A percentile compares a stretch with the other conserved stretches of the same genome.
phyloP scores from a whole-genome alignment of 2,113 vertebrate species.

The Campylomormyrus numenius region DNA sequence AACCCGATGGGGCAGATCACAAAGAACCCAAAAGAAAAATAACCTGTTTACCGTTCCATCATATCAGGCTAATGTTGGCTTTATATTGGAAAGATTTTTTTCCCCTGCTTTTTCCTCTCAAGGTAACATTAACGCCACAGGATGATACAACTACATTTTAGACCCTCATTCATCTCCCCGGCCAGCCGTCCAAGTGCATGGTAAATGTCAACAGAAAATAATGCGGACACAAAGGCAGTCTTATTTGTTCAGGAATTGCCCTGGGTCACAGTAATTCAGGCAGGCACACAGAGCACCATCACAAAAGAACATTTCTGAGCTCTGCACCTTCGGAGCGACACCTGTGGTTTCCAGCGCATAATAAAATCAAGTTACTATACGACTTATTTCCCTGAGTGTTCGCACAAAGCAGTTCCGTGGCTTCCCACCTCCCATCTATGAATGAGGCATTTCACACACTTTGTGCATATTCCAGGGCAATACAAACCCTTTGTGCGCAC shows the following conservation, averaged over 20 bases:
- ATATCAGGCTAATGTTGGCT: slow-evolving; percentile 36
- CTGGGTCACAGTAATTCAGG: slow-evolving; percentile 63
- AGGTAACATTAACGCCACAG: slow-evolving; percentile 62
- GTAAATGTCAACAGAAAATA: slow-evolving; percentile 75
- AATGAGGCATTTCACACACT: slow-evolving; percentile 37
- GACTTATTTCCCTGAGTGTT: slow-evolving; percentile 23
- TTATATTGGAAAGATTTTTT: slow-evolving; percentile 45
- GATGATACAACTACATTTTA: slow-evolving; percentile 61
- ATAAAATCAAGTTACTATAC: slow-evolving; percentile 37
- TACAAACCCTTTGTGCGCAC: slow-evolving; percentile 30
- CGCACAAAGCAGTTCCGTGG: not conserved
- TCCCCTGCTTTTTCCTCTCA: slow-evolving; percentile 35
- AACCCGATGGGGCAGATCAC: not conserved
- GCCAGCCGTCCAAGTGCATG: slow-evolving; percentile 64
- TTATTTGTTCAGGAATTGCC: slow-evolving; percentile 72
- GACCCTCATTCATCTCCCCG: slow-evolving; percentile 64
- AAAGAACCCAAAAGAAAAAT: slow-evolving; percentile 28
- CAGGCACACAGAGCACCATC: slow-evolving; percentile 34
- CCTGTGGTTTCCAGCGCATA: slow-evolving; percentile 32
- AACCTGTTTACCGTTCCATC: slow-evolving; percentile 55
- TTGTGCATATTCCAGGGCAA: slow-evolving; percentile 36
- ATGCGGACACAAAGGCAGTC: slow-evolving; percentile 68
- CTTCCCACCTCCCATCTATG: slow-evolving; percentile 17
- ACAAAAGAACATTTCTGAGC: slow-evolving; percentile 24
- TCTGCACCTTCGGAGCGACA: slow-evolving; percentile 37